phyloP scores from a whole-genome alignment of 2,113 vertebrate species.

The Chloebia gouldiae region DNA sequence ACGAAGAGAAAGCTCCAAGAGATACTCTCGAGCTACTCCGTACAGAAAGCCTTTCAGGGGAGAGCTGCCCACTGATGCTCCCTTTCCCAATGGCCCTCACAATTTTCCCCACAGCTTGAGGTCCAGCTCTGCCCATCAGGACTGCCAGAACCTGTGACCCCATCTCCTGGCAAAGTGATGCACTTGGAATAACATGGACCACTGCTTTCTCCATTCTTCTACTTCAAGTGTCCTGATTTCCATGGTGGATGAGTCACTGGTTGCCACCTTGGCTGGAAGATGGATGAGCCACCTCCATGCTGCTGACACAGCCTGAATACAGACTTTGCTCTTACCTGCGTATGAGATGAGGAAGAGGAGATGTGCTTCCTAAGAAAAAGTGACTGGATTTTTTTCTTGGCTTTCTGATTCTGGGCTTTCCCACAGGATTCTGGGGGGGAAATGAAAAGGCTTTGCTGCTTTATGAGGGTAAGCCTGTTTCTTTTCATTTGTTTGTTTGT shows the following conservation, averaged over 20 bases:
- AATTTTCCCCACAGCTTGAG: neutral
- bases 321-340: neutral
- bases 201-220: conserved; percentile 15
- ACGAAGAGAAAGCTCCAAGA: neutral
- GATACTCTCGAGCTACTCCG: neutral
- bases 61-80: neutral
- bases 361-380: neutral
- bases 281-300: neutral
- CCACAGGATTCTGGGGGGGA: neutral
- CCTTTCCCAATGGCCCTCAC: neutral
- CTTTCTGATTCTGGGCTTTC: neutral
- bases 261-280: neutral
- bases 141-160: conserved; percentile 4
- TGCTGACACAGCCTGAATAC: neutral
- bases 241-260: neutral
- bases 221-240: neutral
- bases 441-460: neutral
- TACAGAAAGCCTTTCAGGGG: neutral
- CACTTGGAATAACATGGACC: neutral
- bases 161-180: neutral
- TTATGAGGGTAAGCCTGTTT: neutral
- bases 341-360: neutral
- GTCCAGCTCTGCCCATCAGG: neutral
- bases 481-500: too few relatives aligned
- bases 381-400: neutral